These are phyloP conservation scores for Epinephelus coioides DNA, from an alignment of 2,797 vertebrate species.

Conservation along the genomic window DNA sequence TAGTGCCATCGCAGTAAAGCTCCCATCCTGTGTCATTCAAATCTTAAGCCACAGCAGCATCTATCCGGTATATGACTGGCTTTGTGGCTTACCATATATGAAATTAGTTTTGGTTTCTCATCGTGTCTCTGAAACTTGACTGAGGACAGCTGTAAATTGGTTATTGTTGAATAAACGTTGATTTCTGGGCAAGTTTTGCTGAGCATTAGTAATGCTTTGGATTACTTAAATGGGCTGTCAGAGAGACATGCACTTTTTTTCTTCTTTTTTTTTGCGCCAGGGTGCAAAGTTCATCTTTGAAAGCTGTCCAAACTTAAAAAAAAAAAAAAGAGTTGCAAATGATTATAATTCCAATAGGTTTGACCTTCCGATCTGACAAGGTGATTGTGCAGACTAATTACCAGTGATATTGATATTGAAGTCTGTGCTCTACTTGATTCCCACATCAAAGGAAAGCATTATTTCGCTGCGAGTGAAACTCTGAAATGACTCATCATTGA, in stretches of 20 bases:
- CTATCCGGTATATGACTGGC: constrained; percentile 52
- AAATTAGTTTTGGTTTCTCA: constrained; percentile 52
- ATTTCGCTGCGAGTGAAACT: constrained; percentile 74
- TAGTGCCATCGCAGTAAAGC: constrained; percentile 23
- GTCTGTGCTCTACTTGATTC: constrained; percentile 43
- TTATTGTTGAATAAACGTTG: constrained; percentile 33
- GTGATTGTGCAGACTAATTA: constrained; percentile 62
- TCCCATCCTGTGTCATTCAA: constrained; percentile 64
- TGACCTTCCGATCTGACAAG: constrained; percentile 40
- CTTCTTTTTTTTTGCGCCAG: constrained; percentile 13
- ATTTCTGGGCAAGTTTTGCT: constrained; percentile 37
- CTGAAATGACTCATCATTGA: constrained; percentile 81
- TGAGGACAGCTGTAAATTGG: constrained; percentile 23
- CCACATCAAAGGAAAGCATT: constrained; percentile 84
- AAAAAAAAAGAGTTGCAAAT: constrained; percentile 19
- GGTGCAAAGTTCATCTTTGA: constrained; percentile 61
- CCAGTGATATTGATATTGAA: constrained; percentile 59
- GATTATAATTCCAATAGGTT: constrained; percentile 18
- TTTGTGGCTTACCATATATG: constrained; percentile 56
- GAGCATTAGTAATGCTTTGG: constrained; percentile 36
- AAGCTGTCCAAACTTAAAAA: constrained; percentile 31
- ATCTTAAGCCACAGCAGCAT: constrained; percentile 54
- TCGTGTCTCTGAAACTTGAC: constrained; percentile 21
- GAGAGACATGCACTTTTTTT: constrained; percentile 11
- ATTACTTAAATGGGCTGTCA: constrained; percentile 43